Conservation (phyloP, 1,140 invertebrate genomes). For the Bilobella aurantiaca region DNA sequence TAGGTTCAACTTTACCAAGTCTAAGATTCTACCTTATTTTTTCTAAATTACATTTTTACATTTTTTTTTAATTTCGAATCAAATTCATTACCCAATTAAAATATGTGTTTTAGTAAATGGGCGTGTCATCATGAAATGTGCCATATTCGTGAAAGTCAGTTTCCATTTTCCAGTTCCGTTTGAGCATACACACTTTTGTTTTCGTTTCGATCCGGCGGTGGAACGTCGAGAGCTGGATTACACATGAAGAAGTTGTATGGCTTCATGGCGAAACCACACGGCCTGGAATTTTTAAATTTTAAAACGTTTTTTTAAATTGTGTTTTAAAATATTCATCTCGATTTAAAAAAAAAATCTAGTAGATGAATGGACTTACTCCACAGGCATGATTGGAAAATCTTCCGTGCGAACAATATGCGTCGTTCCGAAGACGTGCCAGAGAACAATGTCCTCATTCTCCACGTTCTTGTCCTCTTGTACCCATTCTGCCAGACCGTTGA, state of each 20-base stretch:
- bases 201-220: constrained; percentile 9
- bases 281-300: constrained; percentile 15
- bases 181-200: constrained; percentile 1
- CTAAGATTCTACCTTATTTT: too few species aligned
- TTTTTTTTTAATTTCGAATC: too few species aligned
- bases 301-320: not conserved
- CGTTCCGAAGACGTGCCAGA: constrained; percentile 25
- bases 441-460: constrained; percentile 26
- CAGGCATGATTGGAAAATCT: constrained; percentile 30
- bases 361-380: constrained; percentile 19
- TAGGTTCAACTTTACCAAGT: too few species aligned
- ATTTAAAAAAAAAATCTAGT: not conserved
- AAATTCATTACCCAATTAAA: too few species aligned
- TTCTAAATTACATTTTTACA: too few species aligned
- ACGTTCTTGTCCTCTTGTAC: constrained; percentile 13
- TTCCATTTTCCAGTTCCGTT: too few species aligned
- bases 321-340: not conserved
- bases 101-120: too few species aligned
- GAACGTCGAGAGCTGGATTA: constrained; percentile 30
- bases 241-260: constrained; percentile 28
- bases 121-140: too few species aligned
- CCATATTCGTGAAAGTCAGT: too few species aligned
- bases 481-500: constrained; percentile 23
- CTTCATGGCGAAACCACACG: constrained; percentile 30
- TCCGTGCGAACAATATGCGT: constrained; percentile 19